phyloP scores from a whole-genome alignment of 1,140 invertebrate species.

The Calliphora vicina region DNA sequence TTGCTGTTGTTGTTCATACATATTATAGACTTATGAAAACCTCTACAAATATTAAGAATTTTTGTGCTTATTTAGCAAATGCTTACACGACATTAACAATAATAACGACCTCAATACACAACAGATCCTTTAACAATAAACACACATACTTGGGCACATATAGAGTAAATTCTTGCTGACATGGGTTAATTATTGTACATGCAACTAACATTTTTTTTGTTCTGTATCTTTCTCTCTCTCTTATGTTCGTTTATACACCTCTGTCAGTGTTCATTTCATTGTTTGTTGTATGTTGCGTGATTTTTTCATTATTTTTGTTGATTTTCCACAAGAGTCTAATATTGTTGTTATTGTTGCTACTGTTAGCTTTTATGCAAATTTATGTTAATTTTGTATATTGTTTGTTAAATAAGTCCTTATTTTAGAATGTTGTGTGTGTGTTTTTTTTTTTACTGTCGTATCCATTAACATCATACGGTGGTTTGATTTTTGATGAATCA shows the following conservation, averaged over 20 bases:
- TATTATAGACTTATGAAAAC: not conserved
- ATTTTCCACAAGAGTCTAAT: not conserved
- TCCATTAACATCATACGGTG: not conserved
- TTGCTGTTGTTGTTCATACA: not conserved
- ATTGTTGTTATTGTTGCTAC: not conserved
- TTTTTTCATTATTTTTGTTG: not conserved
- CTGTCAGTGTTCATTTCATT: not conserved
- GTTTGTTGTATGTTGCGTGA: not conserved
- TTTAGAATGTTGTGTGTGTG: not conserved
- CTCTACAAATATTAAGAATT: not conserved
- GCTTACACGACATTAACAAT: not conserved
- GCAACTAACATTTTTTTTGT: not conserved
- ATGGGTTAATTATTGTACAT: not conserved
- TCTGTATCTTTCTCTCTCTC: no score
- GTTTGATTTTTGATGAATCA: constrained; percentile 1
- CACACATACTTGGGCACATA: not conserved
- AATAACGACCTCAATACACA: not conserved
- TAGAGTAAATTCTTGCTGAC: not conserved
- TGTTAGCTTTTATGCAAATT: not conserved
- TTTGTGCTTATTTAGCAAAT: constrained; percentile 1
- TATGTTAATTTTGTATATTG: not conserved
- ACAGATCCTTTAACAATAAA: not conserved
- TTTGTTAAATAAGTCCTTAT: constrained; percentile 1
- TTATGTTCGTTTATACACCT: no score
- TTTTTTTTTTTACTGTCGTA: not conserved